These are phyloP conservation scores for Caenorhabditis remanei DNA, from an alignment of 1,140 invertebrate genomes.

Conservation along the genomic window DNA sequence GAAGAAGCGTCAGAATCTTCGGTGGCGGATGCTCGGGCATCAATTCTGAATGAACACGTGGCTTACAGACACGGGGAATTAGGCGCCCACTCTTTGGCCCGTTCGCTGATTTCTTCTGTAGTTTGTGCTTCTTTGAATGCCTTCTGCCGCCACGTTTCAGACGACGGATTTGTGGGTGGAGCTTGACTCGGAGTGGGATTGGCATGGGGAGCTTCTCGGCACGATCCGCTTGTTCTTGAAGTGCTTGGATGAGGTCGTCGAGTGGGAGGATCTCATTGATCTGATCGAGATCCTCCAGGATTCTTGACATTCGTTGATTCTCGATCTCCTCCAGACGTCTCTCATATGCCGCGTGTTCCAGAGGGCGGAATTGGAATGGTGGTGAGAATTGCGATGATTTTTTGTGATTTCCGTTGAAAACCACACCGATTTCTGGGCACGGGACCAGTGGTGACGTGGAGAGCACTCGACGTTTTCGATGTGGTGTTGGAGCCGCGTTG, in stretches of 20 bases:
- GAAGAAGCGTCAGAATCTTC: not conserved
- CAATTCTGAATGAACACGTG: not conserved
- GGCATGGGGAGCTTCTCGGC: not conserved
- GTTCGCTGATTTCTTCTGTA: not conserved
- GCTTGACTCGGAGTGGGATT: not conserved
- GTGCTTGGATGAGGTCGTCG: not conserved
- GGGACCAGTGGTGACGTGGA: not conserved
- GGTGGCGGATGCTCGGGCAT: not conserved
- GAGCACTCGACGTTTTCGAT: not conserved
- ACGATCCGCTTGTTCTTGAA: not conserved
- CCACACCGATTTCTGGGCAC: not conserved
- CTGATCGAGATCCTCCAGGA: not conserved
- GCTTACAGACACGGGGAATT: not conserved
- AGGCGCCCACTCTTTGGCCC: constrained; percentile 20
- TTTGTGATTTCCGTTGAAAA: not conserved
- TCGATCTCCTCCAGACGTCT: not conserved
- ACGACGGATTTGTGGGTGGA: not conserved
- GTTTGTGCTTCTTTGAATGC: not conserved
- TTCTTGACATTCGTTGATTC: not conserved
- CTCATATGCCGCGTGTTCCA: not conserved
- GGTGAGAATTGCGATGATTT: not conserved
- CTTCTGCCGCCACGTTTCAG: not conserved
- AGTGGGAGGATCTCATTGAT: not conserved
- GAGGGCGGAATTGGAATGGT: not conserved
- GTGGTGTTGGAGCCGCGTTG: not conserved